Base-by-base conservation (phyloP, 2,113 vertebrate genomes). In the Crotalus helleri region DNA sequence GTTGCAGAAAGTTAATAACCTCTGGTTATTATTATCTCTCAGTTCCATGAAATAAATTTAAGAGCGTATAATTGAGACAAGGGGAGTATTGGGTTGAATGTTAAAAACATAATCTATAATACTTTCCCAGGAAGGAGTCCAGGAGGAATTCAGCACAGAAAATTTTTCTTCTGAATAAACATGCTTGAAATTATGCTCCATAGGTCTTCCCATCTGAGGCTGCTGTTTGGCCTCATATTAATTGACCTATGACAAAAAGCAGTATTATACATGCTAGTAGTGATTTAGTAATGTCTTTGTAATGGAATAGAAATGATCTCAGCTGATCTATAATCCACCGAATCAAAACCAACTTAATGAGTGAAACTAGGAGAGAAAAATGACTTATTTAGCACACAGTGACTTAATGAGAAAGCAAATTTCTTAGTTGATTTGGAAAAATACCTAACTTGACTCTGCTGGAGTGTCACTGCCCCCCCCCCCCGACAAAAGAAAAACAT, bases 11-110 rank as follows among this genome's bases (percentile, higher is more conserved):
- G 94, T 93, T 96, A 94, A 39, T 93, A 94, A n/a, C 49, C 95
- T 64, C 91, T 88, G 55, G 8, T 17, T 21, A 26, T 46, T 91
- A 91, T 85, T 93, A 69, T 44, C 61, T 96, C 94, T 92, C 88
- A 88, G 64, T 93, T 95, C 94, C 90, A 74, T 94, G 92, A 96
- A 96, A 94, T 95, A 89, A 96, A 74, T 23, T 24, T 54, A 23
- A 10, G 0, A n/a, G 91, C 57, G 53, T 54, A 88, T 44, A 95
- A 92, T 86, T 91, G 88, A 93, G 9, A 54, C 92, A 8, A 24
- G 12, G 74, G 13, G 15, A n/a, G 5, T 85, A 21, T 92, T 93
- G 55, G 90, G 87, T 81, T 92, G 53, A 0, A 9, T 86, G 58
- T 94, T 90, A n/a, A 94, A 61, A 92, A 24, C 49, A 9, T 46